Evolutionary conservation across 23 tunicate species (phyloP), one percentile per base, ranked within the genome.

Genomic region (Pegea sp.): DNA sequence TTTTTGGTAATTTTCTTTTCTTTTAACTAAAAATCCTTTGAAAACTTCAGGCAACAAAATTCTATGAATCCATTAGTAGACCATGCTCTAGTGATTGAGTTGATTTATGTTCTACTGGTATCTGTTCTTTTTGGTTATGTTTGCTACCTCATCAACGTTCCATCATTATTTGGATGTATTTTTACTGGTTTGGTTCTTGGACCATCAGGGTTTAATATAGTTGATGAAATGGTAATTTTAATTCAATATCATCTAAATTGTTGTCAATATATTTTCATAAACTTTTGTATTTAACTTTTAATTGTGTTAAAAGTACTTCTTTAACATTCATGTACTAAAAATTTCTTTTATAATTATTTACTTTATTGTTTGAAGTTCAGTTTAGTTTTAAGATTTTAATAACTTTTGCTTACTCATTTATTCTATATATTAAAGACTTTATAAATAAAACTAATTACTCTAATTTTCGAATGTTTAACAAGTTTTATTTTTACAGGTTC

Each of bases 171-270:
- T 67, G 93, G 81, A 0, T 81, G 72, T 52, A 76, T 81, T 23
- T 42, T 81, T 65, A 57, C 93, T 27, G 93, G 93, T 5, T 42
- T 81, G 34, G 51, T 72, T 7, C 74, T 81, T 20, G 93, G 93
- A 0, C 93, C 93, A 0, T 54, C 74, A 6, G 81, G 93, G 1
- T 24, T 67, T 7, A 81, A 81, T 52, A 46, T 59, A 53, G 67
- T 81, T 7, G 66, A 81, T 57, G 69, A 76, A 60, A 65, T 81
- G 65, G 93, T 76, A 22, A 25, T 65, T 59, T 29, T 0, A 25
- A 11, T 50, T 13, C n/a, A n/a, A n/a, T n/a, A n/a, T n/a, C n/a
- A n/a, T n/a, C n/a, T n/a, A n/a, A n/a, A n/a, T n/a, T n/a, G n/a
- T n/a, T n/a, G n/a, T n/a, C n/a, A n/a, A n/a, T n/a, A n/a, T n/a